Conservation (phyloP, 2,113 vertebrate genomes). For the Chionomys nivalis region DNA sequence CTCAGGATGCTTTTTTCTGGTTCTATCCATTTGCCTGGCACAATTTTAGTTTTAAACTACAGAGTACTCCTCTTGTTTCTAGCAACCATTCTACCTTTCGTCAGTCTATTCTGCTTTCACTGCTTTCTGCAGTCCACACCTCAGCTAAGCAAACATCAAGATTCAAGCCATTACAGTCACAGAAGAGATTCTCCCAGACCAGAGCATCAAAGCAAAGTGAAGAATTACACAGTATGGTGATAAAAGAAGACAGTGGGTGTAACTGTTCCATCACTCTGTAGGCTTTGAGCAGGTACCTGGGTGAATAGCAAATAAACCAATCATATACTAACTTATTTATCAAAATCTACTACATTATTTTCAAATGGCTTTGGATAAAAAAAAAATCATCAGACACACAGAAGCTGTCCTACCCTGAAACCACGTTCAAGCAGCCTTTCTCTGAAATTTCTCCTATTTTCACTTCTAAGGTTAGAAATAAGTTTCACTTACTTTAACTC, state of each 20-base stretch:
- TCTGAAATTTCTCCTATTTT: conserved; percentile 14
- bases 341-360: not conserved
- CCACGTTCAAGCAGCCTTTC: not conserved
- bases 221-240: rapidly evolving
- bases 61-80: not conserved
- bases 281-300: not conserved
- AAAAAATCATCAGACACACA: not conserved
- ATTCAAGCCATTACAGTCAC: not conserved
- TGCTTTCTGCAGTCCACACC: not conserved
- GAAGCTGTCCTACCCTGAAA: not conserved
- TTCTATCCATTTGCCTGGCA: not conserved
- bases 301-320: not conserved
- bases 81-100: not conserved
- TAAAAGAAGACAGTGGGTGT: not conserved
- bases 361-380: not conserved
- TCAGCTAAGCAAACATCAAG: not conserved
- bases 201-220: not conserved
- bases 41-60: not conserved
- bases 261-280: not conserved
- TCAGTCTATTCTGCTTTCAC: not conserved
- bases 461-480: not conserved
- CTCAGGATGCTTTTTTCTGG: no score
- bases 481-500: conserved; percentile 27
- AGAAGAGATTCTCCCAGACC: not conserved
- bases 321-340: not conserved